A percentile compares a stretch with the other conserved stretches of the same genome.
phyloP scores from a whole-genome alignment of 2,888 invertebrate genomes.

The Eristalis intricaria region DNA sequence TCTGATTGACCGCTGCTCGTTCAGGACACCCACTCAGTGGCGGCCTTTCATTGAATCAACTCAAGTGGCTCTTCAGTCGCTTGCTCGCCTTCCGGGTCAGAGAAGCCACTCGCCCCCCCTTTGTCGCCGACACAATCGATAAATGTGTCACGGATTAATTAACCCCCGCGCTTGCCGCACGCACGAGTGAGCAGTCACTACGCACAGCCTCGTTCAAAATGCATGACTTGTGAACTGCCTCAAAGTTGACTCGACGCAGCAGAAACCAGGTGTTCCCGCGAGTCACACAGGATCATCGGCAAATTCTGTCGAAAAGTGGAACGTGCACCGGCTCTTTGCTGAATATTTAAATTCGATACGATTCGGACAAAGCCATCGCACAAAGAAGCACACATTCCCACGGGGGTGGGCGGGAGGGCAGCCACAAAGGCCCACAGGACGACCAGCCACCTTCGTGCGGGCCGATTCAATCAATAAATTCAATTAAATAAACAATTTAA shows the following conservation, averaged over 20 bases:
- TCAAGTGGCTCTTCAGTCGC: neutral
- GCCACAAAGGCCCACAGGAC: neutral
- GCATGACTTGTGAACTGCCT: neutral
- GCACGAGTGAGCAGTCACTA: neutral
- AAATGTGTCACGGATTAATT: neutral
- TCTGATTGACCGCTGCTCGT: neutral
- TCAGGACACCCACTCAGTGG: neutral
- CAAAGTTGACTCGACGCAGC: neutral
- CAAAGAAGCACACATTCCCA: neutral
- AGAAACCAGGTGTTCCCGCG: neutral
- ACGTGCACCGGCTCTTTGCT: neutral
- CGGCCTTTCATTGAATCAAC: neutral
- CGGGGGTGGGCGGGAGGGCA: neutral
- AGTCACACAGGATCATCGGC: neutral
- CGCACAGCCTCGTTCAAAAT: neutral
- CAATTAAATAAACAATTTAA: constrained; percentile 53
- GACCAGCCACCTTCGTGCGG: neutral
- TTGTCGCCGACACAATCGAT: neutral
- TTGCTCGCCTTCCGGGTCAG: neutral
- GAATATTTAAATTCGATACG: constrained; percentile 9
- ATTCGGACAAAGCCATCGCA: neutral
- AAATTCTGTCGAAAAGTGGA: neutral
- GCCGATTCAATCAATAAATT: constrained; percentile 34
- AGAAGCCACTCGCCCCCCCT: neutral
- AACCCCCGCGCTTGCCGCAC: neutral